Base-by-base conservation (phyloP, 1,140 invertebrate species). In the Nasonia vitripennis region DNA sequence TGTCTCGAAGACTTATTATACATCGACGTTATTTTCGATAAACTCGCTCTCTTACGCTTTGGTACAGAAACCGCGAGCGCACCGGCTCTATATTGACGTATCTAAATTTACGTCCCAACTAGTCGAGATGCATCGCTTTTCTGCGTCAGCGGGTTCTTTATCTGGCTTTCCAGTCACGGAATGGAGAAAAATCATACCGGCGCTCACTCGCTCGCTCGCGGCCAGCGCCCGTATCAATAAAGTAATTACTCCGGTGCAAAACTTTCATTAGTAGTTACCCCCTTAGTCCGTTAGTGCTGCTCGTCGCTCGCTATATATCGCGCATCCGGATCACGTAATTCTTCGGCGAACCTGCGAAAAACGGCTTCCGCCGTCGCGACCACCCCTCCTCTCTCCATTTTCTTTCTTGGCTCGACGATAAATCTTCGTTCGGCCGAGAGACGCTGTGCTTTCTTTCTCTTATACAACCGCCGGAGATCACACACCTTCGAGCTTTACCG, bases 261-360 rank as follows among this genome's bases (percentile, higher is more conserved):
- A 92, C 88, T 92, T 92, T 92, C 90, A 92, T 92, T 92, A 92
- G 88, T 89, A 90, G 90, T 90, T 91, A 89, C 87, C 71, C 71
- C 67, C 74, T 62, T 68, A 82, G 85, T 82, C 74, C 48, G 51
- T 75, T 81, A 75, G 71, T 71, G 75, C 71, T 83, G 85, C 86
- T 88, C 87, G 85, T 27, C 87, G 86, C 89, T 89, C 34, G 34
- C 34, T 37, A 91, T 90, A 89, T 86, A 90, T 91, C 88, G 87
- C 88, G 88, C 86, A 92, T 90, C 87, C 91, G 88, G 84, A 90
- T 91, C 91, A 91, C 91, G 91, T 91, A 90, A 89, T 89, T 91
- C 89, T 89, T 89, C 82, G 87, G 87, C 86, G 87, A 88, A 80
- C 87, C 86, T 85, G 78, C 87, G 73, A 88, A 89, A 87, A 88